A percentile compares a stretch with the other conserved stretches of the same genome.
These are phyloP conservation scores for Siniperca undulata DNA, from an alignment of 2,797 vertebrate genomes.

Conservation along the genomic window DNA sequence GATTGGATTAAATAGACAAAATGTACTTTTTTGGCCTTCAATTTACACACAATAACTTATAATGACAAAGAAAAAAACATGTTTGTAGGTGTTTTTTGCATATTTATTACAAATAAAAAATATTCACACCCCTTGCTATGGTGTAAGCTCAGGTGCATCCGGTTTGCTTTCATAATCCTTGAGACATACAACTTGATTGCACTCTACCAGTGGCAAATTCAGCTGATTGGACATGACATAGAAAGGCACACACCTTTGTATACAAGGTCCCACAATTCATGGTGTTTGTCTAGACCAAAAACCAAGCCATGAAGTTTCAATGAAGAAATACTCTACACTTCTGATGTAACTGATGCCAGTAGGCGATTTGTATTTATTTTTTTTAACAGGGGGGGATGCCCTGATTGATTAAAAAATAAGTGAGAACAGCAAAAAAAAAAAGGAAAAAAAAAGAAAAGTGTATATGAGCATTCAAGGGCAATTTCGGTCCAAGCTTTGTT, in stretches of 20 bases:
- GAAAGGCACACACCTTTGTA: background rate
- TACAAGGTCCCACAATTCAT: background rate
- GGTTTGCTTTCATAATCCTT: background rate
- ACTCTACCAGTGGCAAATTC: background rate
- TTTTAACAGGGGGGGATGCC: too few species aligned
- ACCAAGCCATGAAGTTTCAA: background rate
- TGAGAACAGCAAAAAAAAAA: too few species aligned
- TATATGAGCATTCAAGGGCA: too few species aligned
- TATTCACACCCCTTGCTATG: background rate
- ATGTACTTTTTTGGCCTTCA: background rate
- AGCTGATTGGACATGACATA: background rate
- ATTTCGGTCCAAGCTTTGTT: too few species aligned
- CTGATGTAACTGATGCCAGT: too few species aligned
- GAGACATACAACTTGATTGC: conserved; percentile 1
- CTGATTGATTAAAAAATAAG: too few species aligned
- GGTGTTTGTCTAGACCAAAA: background rate
- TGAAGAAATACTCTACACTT: too few species aligned
- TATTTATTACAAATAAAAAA: background rate
- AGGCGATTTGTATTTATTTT: too few species aligned
- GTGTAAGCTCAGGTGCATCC: background rate
- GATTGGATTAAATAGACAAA: background rate
- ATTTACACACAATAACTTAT: background rate
- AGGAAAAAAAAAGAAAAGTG: too few species aligned
- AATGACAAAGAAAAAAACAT: background rate
- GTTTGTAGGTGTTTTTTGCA: background rate